Evolutionary conservation across 2,888 invertebrate species (phyloP).

Genomic region (Drosophila demipolita): DNA sequence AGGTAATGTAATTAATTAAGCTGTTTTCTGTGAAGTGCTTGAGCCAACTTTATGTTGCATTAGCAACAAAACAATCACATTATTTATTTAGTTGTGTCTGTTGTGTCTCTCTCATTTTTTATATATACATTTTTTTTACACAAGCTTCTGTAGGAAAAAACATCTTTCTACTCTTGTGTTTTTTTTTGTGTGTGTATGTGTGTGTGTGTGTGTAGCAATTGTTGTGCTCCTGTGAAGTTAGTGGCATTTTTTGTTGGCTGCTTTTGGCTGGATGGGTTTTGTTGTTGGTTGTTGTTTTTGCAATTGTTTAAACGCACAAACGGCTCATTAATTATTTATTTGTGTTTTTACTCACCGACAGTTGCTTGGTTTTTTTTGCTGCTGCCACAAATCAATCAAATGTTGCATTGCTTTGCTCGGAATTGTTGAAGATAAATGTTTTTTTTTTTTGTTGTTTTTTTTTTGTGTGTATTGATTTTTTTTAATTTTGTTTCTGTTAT

Average conservation of each 20-base stretch:
- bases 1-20: constrained; percentile 4
- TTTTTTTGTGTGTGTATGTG: not conserved
- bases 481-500: constrained; percentile 6
- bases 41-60: not conserved
- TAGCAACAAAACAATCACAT: constrained; percentile 19
- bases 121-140: no score
- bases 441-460: constrained; percentile 9
- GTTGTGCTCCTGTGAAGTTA: constrained; percentile 29
- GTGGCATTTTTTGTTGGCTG: constrained; percentile 1
- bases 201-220: constrained; percentile 6
- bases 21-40: not conserved
- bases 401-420: constrained; percentile 30
- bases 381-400: constrained; percentile 71
- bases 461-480: constrained; percentile 3
- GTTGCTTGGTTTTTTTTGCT: constrained; percentile 30
- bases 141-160: no score
- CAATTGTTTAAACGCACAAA: constrained; percentile 51
- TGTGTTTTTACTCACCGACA: constrained; percentile 65
- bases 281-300: constrained; percentile 42
- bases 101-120: not conserved
- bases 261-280: constrained; percentile 5
- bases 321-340: constrained; percentile 70
- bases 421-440: constrained; percentile 23
- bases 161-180: no score
- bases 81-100: constrained; percentile 28